Evolutionary conservation across 2,797 vertebrate genomes (phyloP).

Genomic region (Coccyzus lansbergi): DNA sequence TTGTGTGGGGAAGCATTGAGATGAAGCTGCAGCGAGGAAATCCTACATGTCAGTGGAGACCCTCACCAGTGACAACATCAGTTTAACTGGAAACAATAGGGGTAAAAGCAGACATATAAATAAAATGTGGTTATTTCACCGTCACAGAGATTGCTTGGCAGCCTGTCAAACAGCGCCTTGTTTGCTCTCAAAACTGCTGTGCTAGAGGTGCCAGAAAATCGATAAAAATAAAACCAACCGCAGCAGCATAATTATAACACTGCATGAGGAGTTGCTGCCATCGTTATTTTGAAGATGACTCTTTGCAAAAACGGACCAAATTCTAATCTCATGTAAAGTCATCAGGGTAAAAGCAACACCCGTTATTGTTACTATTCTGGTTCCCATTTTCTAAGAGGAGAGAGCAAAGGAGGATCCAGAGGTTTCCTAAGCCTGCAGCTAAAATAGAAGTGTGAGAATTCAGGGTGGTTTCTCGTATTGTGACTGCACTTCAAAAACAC

Average conservation of each 20-base stretch:
- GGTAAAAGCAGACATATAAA: neutral
- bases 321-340: neutral
- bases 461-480: neutral
- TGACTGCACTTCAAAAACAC: neutral
- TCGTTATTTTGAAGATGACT: neutral
- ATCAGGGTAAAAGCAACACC: neutral
- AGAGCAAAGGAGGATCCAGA: neutral
- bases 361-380: neutral
- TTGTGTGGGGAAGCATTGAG: slow-evolving; percentile 51
- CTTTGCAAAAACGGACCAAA: neutral
- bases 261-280: fast-evolving
- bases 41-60: slow-evolving; percentile 39
- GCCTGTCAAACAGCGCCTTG: neutral
- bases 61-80: slow-evolving; percentile 6
- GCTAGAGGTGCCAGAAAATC: slow-evolving; percentile 44
- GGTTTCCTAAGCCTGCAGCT: neutral
- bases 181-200: neutral
- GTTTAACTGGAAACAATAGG: slow-evolving; percentile 12
- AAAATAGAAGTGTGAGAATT: neutral
- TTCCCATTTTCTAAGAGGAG: neutral
- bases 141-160: neutral
- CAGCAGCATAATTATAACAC: neutral
- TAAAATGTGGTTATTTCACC: slow-evolving; percentile 23
- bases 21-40: slow-evolving; percentile 2
- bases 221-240: neutral